Conservation (phyloP, 1,140 invertebrate genomes). For the Calephelis virginiensis region DNA sequence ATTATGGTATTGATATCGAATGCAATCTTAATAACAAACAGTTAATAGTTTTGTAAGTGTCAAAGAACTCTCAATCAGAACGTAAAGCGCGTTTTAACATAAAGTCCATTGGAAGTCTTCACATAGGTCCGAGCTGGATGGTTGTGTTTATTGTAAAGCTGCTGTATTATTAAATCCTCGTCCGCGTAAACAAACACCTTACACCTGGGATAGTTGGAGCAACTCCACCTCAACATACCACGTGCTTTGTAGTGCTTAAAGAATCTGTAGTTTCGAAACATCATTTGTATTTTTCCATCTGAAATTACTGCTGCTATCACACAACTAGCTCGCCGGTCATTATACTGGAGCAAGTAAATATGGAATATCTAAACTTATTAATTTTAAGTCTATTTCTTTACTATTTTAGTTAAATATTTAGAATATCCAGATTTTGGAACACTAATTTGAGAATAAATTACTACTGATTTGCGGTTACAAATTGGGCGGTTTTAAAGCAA, state of each 20-base stretch:
- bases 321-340: too few relatives aligned
- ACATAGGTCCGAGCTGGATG: slow-evolving; percentile 3
- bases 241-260: slow-evolving; percentile 19
- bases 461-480: too few relatives aligned
- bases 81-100: neutral
- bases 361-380: neutral
- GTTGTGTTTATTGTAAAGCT: neutral
- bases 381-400: too few relatives aligned
- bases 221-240: slow-evolving; percentile 20
- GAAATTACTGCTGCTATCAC: neutral
- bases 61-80: too few relatives aligned
- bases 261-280: slow-evolving; percentile 16
- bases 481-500: too few relatives aligned
- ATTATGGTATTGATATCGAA: too few relatives aligned
- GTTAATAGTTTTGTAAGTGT: too few relatives aligned
- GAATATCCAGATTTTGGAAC: too few relatives aligned
- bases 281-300: neutral
- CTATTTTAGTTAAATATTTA: too few relatives aligned
- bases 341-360: neutral
- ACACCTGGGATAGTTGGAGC: slow-evolving; percentile 29
- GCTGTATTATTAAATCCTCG: slow-evolving; percentile 2
- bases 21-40: too few relatives aligned
- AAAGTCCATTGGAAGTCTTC: slow-evolving; percentile 1
- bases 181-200: slow-evolving; percentile 18
- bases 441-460: too few relatives aligned